A percentile compares a stretch with the other conserved stretches of the same genome.
Conservation (phyloP, 2,888 invertebrate genomes). For the Apodemia hepburni region DNA sequence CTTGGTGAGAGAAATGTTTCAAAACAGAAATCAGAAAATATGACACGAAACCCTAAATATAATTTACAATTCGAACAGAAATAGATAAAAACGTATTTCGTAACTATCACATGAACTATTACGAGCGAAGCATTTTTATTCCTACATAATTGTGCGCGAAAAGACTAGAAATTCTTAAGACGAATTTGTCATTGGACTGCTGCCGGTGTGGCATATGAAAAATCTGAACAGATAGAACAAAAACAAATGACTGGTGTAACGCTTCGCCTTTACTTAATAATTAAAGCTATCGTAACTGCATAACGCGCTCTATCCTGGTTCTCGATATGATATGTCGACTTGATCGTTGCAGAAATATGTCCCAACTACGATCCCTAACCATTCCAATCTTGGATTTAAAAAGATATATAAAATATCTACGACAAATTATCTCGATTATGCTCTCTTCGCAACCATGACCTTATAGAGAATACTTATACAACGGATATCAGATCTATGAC, state of each 20-base stretch:
- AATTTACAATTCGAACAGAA: constrained; percentile 50
- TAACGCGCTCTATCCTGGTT: constrained; percentile 39
- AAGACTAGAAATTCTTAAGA: constrained; percentile 71
- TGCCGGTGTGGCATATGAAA: constrained; percentile 18
- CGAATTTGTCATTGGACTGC: constrained; percentile 36
- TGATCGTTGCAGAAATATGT: constrained; percentile 9
- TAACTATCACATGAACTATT: constrained; percentile 65
- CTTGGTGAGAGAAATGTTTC: constrained; percentile 54
- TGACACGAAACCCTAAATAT: constrained; percentile 69
- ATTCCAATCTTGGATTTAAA: constrained; percentile 5
- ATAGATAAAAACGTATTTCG: constrained; percentile 52
- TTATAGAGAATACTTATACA: constrained; percentile 10
- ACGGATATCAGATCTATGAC: constrained; percentile 56
- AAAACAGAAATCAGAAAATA: constrained; percentile 60
- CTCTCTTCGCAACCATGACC: constrained; percentile 21
- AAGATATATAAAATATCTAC: constrained; percentile 1
- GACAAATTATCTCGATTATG: neutral
- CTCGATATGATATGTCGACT: constrained; percentile 41
- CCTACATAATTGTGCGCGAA: constrained; percentile 68
- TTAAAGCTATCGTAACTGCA: constrained; percentile 61
- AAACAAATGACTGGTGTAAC: constrained; percentile 10
- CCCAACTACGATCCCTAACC: constrained; percentile 12
- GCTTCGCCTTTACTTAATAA: constrained; percentile 32
- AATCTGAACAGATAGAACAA: constrained; percentile 10
- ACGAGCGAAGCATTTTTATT: constrained; percentile 69